Conservation (phyloP, 2,888 invertebrate species). For the Epicampocera succincta region DNA sequence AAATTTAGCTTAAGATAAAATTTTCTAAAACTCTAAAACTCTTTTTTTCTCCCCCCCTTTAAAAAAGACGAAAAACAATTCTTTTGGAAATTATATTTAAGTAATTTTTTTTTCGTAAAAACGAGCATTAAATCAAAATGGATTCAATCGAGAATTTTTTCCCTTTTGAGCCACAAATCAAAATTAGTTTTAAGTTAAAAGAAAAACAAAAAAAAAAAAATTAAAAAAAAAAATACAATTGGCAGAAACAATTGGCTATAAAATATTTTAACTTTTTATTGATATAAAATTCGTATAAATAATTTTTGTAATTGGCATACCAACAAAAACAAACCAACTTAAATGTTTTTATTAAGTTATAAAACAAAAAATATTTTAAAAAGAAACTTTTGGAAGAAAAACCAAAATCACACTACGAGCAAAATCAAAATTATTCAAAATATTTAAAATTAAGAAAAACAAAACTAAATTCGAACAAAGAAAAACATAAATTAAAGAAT, state of each 20-base stretch:
- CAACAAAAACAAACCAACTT: conserved; percentile 54
- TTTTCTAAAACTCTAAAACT: conserved; percentile 60
- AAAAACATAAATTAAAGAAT: conserved; percentile 60
- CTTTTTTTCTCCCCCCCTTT: conserved; percentile 27
- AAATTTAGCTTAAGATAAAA: conserved; percentile 69
- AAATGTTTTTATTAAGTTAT: conserved; percentile 65
- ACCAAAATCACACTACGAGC: conserved; percentile 69
- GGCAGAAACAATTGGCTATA: conserved; percentile 47
- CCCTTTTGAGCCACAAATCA: conserved; percentile 75
- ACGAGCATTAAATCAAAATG: conserved; percentile 80
- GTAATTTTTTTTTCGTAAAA: conserved; percentile 3
- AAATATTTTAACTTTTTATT: conserved; percentile 42
- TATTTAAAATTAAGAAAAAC: conserved; percentile 64
- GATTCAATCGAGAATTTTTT: conserved; percentile 73
- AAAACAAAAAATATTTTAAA: conserved; percentile 44
- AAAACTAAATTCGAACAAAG: conserved; percentile 46
- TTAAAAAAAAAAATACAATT: conserved; percentile 46
- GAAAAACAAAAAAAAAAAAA: too few species aligned
- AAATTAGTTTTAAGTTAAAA: conserved; percentile 73
- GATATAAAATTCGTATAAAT: conserved; percentile 21
- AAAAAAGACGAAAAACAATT: conserved; percentile 10
- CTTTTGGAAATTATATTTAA: conserved; percentile 66
- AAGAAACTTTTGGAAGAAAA: conserved; percentile 70
- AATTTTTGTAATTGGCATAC: conserved; percentile 59
- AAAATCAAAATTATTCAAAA: conserved; percentile 72